These are phyloP conservation scores for Iselma pallidipennis DNA, from an alignment of 2,888 invertebrate species.

Conservation along the genomic window DNA sequence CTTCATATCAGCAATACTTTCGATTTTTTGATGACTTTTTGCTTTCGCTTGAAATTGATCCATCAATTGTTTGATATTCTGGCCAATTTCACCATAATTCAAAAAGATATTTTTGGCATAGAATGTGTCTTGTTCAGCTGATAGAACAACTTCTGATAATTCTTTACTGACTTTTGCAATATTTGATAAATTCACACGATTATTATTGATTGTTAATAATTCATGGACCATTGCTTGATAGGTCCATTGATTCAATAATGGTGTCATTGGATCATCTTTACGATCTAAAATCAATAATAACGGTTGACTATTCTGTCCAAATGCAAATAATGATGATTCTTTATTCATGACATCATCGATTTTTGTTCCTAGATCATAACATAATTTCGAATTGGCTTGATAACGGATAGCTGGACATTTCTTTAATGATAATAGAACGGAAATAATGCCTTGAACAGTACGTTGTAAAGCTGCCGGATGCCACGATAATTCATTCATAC, in stretches of 20 bases:
- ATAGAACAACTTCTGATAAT: constrained; percentile 88
- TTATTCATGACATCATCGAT: constrained; percentile 83
- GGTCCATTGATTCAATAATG: constrained; percentile 96
- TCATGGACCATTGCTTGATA: constrained; percentile 99
- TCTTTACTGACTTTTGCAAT: constrained; percentile 87
- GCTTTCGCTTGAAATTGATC: constrained; percentile 92
- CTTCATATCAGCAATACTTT: constrained; percentile 99
- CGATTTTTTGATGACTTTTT: constrained; percentile 94
- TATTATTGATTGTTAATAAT: constrained; percentile 88
- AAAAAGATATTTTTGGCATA: constrained; percentile 92
- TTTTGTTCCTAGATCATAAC: constrained; percentile 82
- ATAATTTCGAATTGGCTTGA: constrained; percentile 83
- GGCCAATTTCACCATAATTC: constrained; percentile 98
- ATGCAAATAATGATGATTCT: constrained; percentile 87
- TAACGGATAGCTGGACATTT: constrained; percentile 88
- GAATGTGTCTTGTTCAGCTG: constrained; percentile 96
- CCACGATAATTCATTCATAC: constrained; percentile 70
- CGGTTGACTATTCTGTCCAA: constrained; percentile 76
- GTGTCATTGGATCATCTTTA: constrained; percentile 94
- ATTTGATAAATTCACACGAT: constrained; percentile 87
- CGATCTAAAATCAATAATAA: constrained; percentile 89
- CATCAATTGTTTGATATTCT: constrained; percentile 95
- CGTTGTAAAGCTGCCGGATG: constrained; percentile 75
- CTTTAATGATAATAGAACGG: constrained; percentile 87
- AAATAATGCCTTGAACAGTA: constrained; percentile 81